Conservation (phyloP, 2,797 vertebrate species). For the Acrocephalus scirpaceus region DNA sequence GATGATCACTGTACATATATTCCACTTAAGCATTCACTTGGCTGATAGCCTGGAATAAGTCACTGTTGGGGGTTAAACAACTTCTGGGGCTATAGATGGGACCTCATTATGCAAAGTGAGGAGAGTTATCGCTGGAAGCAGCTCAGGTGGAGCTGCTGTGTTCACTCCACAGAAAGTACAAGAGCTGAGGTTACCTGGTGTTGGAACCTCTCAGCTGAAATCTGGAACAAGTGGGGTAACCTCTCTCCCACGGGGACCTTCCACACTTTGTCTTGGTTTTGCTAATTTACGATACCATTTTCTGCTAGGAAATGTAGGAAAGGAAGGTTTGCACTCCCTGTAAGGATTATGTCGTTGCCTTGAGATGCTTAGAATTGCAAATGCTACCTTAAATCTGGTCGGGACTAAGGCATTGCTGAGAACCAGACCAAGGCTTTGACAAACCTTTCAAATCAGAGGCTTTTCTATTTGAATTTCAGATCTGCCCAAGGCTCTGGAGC, state of each 20-base stretch:
- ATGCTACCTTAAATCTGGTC: background rate
- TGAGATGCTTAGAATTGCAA: background rate
- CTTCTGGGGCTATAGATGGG: background rate
- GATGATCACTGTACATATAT: conserved; percentile 34
- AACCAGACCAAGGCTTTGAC: background rate
- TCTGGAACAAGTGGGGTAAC: background rate
- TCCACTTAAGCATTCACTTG: conserved; percentile 42
- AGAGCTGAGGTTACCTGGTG: background rate
- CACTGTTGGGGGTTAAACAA: conserved; percentile 44
- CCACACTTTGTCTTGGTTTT: background rate
- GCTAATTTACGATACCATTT: background rate
- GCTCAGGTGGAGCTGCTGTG: background rate
- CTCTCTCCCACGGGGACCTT: background rate
- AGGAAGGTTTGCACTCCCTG: background rate
- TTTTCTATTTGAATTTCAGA: background rate
- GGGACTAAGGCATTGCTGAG: background rate
- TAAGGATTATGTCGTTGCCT: background rate
- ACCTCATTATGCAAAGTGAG: conserved; percentile 35
- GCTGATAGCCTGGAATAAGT: conserved; percentile 64
- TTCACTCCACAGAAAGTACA: background rate
- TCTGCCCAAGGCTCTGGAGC: background rate
- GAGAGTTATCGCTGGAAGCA: background rate
- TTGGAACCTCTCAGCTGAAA: background rate
- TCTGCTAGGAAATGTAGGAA: background rate
- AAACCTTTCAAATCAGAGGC: background rate